Conservation (phyloP, 1,140 invertebrate genomes). For the Drosophila sturtevanti region DNA sequence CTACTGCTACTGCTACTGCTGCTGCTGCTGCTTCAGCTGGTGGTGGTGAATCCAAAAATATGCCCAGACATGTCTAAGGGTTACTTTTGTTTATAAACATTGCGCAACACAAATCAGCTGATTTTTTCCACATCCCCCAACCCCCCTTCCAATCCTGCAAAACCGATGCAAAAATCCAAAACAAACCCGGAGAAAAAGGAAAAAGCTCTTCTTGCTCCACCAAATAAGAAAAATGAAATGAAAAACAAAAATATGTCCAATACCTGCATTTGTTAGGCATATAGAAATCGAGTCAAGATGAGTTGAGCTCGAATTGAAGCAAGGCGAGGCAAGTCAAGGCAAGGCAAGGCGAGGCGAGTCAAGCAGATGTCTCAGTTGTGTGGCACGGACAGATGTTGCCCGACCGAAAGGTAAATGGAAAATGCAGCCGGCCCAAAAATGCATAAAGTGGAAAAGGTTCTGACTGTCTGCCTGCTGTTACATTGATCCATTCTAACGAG, state of each 20-base stretch:
- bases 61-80: conserved; percentile 76
- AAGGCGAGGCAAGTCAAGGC: neutral
- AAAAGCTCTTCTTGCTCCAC: conserved; percentile 12
- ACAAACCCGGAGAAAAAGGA: neutral
- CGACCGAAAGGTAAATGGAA: conserved; percentile 2
- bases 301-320: neutral
- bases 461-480: conserved; percentile 42
- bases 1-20: too few relatives aligned
- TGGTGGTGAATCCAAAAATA: conserved; percentile 78
- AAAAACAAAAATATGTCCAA: neutral
- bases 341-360: neutral
- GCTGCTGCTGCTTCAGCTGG: neutral
- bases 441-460: conserved; percentile 14
- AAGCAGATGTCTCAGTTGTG: neutral
- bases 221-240: neutral
- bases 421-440: conserved; percentile 10
- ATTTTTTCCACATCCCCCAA: conserved; percentile 43
- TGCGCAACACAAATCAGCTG: conserved; percentile 71
- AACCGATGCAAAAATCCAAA: conserved; percentile 14
- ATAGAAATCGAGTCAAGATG: neutral
- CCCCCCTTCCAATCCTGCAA: conserved; percentile 43
- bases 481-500: conserved; percentile 39
- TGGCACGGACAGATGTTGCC: conserved; percentile 8
- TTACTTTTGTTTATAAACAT: conserved; percentile 81
- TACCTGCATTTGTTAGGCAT: conserved; percentile 14